Conservation (phyloP, 2,113 vertebrate genomes). For the Pterocles gutturalis region DNA sequence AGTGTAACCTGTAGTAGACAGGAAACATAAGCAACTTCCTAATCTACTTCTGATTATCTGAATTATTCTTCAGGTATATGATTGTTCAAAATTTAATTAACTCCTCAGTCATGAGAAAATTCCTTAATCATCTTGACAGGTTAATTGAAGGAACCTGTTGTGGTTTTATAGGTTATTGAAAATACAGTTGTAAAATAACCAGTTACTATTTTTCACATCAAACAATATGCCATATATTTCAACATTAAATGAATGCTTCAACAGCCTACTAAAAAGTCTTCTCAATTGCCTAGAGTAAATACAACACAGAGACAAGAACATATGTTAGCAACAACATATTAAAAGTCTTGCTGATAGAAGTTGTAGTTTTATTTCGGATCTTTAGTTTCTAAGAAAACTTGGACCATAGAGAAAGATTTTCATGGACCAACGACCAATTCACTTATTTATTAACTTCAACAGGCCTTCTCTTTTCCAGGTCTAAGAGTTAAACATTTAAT, state of each 20-base stretch:
- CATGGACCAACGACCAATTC: neutral
- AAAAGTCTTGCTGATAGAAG: neutral
- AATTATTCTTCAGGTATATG: neutral
- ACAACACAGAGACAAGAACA: neutral
- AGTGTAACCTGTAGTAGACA: neutral
- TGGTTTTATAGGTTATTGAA: neutral
- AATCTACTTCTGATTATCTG: rapidly evolving
- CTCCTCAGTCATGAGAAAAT: neutral
- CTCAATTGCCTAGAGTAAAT: neutral
- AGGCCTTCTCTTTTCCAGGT: neutral
- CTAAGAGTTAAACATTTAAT: neutral
- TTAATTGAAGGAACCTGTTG: neutral
- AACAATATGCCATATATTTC: neutral
- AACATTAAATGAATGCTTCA: neutral
- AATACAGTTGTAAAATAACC: neutral
- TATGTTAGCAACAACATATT: neutral
- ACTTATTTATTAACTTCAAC: neutral
- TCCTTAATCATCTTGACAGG: neutral
- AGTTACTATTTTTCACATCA: neutral
- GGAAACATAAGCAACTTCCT: neutral
- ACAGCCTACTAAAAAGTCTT: neutral
- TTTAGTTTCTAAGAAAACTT: neutral
- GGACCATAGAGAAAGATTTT: neutral
- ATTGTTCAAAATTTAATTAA: neutral
- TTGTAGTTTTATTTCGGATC: neutral